Conservation (phyloP, 37 sponge, comb jelly and placozoan genomes). For the Hexactinellida sp. region DNA sequence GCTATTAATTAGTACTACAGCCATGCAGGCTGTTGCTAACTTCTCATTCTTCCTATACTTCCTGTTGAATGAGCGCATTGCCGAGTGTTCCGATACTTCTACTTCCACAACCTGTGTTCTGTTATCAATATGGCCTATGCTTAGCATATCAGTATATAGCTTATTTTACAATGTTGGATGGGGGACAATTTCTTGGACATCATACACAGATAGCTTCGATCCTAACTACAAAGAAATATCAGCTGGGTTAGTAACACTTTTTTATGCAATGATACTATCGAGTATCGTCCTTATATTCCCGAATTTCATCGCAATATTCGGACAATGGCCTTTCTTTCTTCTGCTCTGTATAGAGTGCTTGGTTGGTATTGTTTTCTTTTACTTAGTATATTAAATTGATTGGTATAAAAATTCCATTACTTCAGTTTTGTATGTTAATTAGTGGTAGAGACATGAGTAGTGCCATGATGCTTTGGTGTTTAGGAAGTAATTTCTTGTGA, state of each 20-base stretch:
- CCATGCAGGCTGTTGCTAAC: background rate
- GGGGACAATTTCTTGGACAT: background rate
- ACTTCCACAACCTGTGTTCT: background rate
- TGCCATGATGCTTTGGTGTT: no score
- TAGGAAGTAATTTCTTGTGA: no score
- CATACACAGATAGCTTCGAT: background rate
- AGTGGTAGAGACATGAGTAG: no score
- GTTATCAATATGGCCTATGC: background rate
- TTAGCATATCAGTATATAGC: background rate
- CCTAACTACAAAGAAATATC: background rate
- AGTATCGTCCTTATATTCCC: background rate
- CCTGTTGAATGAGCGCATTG: background rate
- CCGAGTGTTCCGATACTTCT: background rate
- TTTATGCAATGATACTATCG: background rate
- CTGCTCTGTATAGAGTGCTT: background rate
- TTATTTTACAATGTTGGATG: background rate
- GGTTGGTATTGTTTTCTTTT: no score
- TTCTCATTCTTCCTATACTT: background rate
- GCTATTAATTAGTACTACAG: background rate
- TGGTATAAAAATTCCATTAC: no score
- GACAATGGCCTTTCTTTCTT: constrained; percentile 3
- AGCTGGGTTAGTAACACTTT: background rate
- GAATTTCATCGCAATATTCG: background rate
- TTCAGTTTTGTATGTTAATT: no score
- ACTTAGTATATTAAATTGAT: no score